phyloP scores from a whole-genome alignment of 2,113 vertebrate genomes.

The Catharus minimus region DNA sequence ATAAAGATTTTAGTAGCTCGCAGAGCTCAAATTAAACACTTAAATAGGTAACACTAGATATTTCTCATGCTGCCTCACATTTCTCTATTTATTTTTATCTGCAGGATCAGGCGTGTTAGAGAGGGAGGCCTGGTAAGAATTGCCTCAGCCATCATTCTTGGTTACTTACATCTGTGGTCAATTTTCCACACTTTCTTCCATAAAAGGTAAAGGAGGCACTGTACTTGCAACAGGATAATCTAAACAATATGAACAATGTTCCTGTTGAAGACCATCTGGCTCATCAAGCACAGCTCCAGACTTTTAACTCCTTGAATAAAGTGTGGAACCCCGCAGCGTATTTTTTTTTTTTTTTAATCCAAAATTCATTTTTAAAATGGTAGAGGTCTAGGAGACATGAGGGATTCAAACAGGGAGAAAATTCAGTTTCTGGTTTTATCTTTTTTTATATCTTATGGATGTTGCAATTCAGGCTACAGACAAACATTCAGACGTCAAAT shows the following conservation, averaged over 20 bases:
- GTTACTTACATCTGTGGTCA: conserved; percentile 84
- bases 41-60: conserved; percentile 62
- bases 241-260: conserved; percentile 85
- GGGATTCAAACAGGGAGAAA: background rate
- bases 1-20: conserved; percentile 26
- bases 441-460: background rate
- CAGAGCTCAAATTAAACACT: conserved; percentile 68
- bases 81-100: conserved; percentile 80
- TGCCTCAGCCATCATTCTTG: conserved; percentile 78
- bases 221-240: conserved; percentile 82
- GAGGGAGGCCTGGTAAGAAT: conserved; percentile 76
- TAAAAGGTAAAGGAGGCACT: conserved; percentile 85
- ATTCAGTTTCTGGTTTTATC: background rate
- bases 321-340: conserved; percentile 18
- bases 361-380: conserved; percentile 18
- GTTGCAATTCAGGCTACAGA: background rate
- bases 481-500: background rate
- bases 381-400: background rate
- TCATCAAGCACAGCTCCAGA: conserved; percentile 72
- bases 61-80: conserved; percentile 62
- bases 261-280: conserved; percentile 82
- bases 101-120: conserved; percentile 71
- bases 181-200: conserved; percentile 86
- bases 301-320: conserved; percentile 83
- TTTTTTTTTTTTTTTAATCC: background rate